phyloP scores from a whole-genome alignment of 2,113 vertebrate species.

The Hymenochirus boettgeri region DNA sequence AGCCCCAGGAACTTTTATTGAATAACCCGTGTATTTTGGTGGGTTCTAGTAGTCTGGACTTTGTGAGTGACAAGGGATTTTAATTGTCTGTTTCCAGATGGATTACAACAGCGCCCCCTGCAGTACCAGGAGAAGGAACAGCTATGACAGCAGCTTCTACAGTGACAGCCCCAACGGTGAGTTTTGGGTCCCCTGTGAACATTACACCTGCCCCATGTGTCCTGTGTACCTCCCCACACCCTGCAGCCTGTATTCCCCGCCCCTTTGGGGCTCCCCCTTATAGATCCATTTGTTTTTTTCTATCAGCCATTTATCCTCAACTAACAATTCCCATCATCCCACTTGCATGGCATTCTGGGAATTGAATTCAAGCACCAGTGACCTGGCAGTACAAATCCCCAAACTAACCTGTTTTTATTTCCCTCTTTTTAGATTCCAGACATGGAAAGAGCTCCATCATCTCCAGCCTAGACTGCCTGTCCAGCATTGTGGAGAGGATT shows the following conservation, averaged over 20 bases:
- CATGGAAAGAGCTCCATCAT: conserved; percentile 77
- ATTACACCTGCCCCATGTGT: too few species aligned
- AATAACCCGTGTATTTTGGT: too few species aligned
- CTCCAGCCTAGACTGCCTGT: conserved; percentile 92
- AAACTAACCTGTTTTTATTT: too few species aligned
- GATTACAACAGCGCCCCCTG: conserved; percentile 81
- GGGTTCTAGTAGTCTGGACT: background rate
- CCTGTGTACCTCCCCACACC: too few species aligned
- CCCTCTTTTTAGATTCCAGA: conserved; percentile 57
- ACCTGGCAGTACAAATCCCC: too few species aligned
- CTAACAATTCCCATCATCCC: too few species aligned
- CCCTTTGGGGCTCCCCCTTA: too few species aligned
- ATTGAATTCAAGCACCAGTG: too few species aligned
- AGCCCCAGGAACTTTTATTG: too few species aligned
- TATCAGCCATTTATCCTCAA: too few species aligned
- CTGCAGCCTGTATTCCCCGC: background rate
- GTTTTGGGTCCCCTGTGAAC: conserved; percentile 19
- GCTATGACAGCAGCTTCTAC: conserved; percentile 82
- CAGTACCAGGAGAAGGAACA: conserved; percentile 67
- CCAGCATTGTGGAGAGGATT: conserved; percentile 96
- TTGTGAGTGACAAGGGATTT: background rate
- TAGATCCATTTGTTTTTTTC: too few species aligned
- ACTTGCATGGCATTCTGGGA: too few species aligned
- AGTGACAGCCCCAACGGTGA: conserved; percentile 74
- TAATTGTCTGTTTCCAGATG: conserved; percentile 65